phyloP scores from a whole-genome alignment of 23 tunicate genomes.

The Ascidia mentula region DNA sequence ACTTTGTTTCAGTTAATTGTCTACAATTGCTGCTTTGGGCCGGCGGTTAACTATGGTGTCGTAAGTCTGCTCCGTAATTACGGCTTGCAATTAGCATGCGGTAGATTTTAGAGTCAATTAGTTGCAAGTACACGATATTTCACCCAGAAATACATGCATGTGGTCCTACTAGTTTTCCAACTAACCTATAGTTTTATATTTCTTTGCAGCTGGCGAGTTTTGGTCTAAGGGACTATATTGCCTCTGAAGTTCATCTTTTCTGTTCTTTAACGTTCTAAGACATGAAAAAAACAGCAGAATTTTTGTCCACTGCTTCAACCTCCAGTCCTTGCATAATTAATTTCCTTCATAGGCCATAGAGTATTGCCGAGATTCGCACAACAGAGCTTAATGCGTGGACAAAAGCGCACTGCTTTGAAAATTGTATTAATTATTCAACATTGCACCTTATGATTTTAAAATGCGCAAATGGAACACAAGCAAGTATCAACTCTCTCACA shows the following conservation, averaged over 20 bases:
- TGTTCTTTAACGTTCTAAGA: no score
- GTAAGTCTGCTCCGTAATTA: not conserved
- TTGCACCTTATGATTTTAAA: not conserved
- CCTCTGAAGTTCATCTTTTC: no score
- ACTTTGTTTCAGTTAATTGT: slow-evolving; percentile 16
- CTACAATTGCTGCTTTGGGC: not conserved
- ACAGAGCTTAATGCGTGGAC: not conserved
- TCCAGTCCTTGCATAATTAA: not conserved
- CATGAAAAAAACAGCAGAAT: no score
- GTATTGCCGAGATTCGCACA: slow-evolving; percentile 2
- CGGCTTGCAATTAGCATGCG: not conserved
- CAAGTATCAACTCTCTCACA: not conserved
- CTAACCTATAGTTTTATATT: no score
- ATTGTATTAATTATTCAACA: not conserved
- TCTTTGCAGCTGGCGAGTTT: no score
- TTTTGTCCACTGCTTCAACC: no score
- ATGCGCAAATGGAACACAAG: not conserved
- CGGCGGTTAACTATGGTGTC: not conserved
- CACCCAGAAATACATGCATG: no score
- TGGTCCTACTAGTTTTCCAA: no score
- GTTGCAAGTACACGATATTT: no score
- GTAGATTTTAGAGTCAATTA: no score
- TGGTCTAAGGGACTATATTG: no score
- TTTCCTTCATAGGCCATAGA: not conserved
- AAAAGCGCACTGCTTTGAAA: not conserved